A percentile compares a stretch with the other conserved stretches of the same genome.
Evolutionary conservation across 2,113 vertebrate genomes (phyloP).

Genomic region (Prionailurus viverrinus): DNA sequence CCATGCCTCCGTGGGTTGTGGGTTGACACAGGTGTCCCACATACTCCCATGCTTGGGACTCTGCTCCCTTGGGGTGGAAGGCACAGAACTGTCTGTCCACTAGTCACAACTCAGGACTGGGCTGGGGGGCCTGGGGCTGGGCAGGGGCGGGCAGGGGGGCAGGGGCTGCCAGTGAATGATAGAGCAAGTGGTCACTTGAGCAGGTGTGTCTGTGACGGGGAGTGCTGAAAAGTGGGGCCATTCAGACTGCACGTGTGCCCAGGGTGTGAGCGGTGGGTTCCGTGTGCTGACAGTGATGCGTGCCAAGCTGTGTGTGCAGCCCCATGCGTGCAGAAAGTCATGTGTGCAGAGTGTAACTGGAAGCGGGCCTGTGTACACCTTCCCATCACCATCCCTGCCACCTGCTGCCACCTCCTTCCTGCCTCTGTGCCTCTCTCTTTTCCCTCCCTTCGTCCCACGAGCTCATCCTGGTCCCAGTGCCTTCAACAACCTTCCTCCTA

Average conservation of each 20-base stretch:
- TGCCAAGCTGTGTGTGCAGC: background rate
- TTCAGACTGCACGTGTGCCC: background rate
- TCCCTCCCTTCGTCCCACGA: background rate
- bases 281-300: background rate
- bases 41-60: background rate
- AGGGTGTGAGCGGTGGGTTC: background rate
- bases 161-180: slow-evolving; percentile 75
- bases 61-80: background rate
- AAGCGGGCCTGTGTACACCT: slow-evolving; percentile 66
- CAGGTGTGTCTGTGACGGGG: background rate
- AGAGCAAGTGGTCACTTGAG: background rate
- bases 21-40: background rate
- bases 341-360: slow-evolving; percentile 44
- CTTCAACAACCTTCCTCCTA: background rate
- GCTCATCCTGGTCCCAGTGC: background rate
- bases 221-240: background rate
- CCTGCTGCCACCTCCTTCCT: slow-evolving; percentile 55
- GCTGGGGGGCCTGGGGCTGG: slow-evolving; percentile 58
- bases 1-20: background rate
- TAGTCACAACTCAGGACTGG: background rate
- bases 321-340: background rate
- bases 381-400: slow-evolving; percentile 73
- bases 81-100: background rate
- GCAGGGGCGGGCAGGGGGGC: slow-evolving; percentile 70
- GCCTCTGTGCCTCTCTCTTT: slow-evolving; percentile 39